phyloP scores from a whole-genome alignment of 2,888 invertebrate species.

The Cephus pygmeus region DNA sequence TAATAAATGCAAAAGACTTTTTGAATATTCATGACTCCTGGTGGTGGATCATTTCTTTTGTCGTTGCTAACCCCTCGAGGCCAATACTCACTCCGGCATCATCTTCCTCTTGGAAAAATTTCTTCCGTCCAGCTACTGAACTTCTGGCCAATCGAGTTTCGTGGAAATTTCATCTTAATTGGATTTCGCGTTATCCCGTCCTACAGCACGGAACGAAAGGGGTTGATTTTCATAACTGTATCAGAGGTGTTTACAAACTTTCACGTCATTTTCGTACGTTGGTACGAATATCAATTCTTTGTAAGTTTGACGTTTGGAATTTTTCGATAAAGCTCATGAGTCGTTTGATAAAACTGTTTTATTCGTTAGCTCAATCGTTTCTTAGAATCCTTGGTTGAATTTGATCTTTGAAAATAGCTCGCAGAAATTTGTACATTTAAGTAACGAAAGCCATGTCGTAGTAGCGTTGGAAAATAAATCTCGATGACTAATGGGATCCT shows the following conservation, averaged over 20 bases:
- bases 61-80: slow-evolving; percentile 35
- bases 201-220: neutral
- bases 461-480: neutral
- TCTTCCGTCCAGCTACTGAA: neutral
- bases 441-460: neutral
- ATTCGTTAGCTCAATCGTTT: too few species aligned
- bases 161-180: neutral
- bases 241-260: neutral
- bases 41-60: slow-evolving; percentile 54
- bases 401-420: too few species aligned
- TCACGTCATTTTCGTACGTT: neutral
- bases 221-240: neutral
- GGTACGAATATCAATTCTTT: neutral
- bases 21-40: slow-evolving; percentile 54
- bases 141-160: neutral
- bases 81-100: neutral
- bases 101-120: slow-evolving; percentile 26
- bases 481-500: neutral
- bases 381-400: too few species aligned
- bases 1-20: slow-evolving; percentile 57
- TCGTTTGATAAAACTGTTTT: too few species aligned
- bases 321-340: neutral
- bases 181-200: neutral
- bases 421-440: neutral
- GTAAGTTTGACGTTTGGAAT: neutral